Conservation (phyloP, 1,140 invertebrate species). For the Ephestia elutella region DNA sequence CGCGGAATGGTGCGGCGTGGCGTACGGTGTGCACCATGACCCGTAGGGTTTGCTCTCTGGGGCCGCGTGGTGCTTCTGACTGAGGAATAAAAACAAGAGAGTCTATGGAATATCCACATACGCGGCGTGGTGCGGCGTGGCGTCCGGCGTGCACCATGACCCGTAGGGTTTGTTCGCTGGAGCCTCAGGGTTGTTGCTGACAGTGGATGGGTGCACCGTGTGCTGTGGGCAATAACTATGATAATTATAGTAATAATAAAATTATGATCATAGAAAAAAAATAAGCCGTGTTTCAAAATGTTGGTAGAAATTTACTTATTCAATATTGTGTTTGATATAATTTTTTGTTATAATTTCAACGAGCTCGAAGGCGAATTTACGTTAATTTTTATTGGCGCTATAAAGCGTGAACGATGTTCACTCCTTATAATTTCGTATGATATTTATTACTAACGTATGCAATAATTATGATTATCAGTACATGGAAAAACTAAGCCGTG, state of each 20-base stretch:
- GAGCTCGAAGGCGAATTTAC: slow-evolving; percentile 26
- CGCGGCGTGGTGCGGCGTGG: slow-evolving; percentile 33
- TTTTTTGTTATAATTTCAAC: slow-evolving; percentile 13
- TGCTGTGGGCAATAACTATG: slow-evolving; percentile 30
- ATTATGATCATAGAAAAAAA: too few species aligned
- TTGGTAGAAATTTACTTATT: too few species aligned
- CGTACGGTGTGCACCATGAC: too few species aligned
- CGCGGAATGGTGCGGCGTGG: slow-evolving; percentile 28
- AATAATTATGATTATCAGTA: too few species aligned
- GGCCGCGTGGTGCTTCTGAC: too few species aligned
- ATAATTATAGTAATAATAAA: not conserved
- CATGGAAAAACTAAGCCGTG: not conserved
- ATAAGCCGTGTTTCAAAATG: not conserved
- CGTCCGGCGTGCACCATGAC: slow-evolving; percentile 53
- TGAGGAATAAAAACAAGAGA: not conserved
- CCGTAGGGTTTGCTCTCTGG: too few species aligned
- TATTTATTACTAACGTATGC: not conserved
- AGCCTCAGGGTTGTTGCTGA: slow-evolving; percentile 9
- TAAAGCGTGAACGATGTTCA: slow-evolving; percentile 29
- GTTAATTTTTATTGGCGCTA: slow-evolving; percentile 28
- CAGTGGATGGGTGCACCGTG: slow-evolving; percentile 42
- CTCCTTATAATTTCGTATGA: slow-evolving; percentile 21
- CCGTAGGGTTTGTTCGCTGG: slow-evolving; percentile 26
- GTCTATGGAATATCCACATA: slow-evolving; percentile 17
- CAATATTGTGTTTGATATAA: too few species aligned